These are phyloP conservation scores for Bufo bufo DNA, from an alignment of 2,113 vertebrate species.

Conservation along the genomic window DNA sequence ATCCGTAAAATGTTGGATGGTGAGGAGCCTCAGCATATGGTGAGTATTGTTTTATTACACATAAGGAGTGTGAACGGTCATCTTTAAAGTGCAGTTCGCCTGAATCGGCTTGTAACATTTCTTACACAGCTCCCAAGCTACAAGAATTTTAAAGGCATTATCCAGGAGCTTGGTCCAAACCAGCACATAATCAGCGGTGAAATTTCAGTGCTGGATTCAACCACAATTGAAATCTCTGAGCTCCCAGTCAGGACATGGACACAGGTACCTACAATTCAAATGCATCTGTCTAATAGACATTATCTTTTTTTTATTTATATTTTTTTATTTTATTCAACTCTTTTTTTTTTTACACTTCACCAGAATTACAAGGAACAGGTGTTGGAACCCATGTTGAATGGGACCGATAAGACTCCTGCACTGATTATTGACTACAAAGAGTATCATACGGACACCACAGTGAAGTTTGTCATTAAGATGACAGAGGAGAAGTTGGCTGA, in stretches of 20 bases:
- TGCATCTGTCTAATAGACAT: not conserved
- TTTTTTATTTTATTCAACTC: not conserved
- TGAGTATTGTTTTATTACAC: conserved; percentile 64
- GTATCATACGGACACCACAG: conserved; percentile 95
- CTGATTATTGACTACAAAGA: conserved; percentile 95
- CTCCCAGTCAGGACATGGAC: conserved; percentile 94
- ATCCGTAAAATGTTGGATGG: conserved; percentile 87
- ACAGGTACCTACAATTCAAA: conserved; percentile 75
- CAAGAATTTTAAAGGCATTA: conserved; percentile 92
- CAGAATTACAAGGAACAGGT: conserved; percentile 94
- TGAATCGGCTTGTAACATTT: no score
- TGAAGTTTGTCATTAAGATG: conserved; percentile 93
- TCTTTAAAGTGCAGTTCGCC: not conserved
- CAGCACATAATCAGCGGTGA: conserved; percentile 90
- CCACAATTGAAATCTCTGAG: conserved; percentile 97
- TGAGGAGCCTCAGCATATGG: conserved; percentile 89
- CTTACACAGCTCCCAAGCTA: conserved; percentile 86
- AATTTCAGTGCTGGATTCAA: conserved; percentile 88
- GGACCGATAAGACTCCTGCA: conserved; percentile 89
- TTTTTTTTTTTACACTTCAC: not conserved
- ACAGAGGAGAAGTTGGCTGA: conserved; percentile 83
- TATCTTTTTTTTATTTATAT: not conserved
- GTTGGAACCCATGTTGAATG: conserved; percentile 92
- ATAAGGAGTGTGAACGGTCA: not conserved
- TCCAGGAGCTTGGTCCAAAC: conserved; percentile 85